A percentile compares a stretch with the other conserved stretches of the same genome.
Conservation (phyloP, 37 sponge, comb jelly and placozoan species). For the Beroe forskalii region DNA sequence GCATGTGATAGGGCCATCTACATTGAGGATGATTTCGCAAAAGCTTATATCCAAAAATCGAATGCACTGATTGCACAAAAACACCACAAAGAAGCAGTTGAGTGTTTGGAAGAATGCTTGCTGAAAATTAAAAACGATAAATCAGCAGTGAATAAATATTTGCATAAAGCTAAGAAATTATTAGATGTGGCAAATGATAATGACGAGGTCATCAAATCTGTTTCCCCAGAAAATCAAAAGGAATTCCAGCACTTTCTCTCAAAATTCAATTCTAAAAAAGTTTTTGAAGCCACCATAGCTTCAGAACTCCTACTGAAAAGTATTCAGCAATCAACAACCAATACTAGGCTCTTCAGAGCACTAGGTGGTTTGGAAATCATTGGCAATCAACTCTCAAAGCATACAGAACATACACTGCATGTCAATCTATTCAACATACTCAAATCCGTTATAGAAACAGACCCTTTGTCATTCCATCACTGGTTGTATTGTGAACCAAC, state of each 20-base stretch:
- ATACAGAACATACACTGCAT: not conserved
- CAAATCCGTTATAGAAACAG: not conserved
- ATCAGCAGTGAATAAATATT: not conserved
- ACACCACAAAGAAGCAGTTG: not conserved
- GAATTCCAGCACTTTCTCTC: slow-evolving; percentile 53
- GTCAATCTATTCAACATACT: slow-evolving; percentile 4
- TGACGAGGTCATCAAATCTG: not conserved
- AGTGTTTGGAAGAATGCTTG: not conserved
- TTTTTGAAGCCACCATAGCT: slow-evolving; percentile 44
- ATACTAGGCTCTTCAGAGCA: not conserved
- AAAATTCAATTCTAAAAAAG: slow-evolving; percentile 22
- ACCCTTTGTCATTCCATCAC: slow-evolving; percentile 11
- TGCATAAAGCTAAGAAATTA: slow-evolving; percentile 5
- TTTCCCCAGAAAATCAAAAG: slow-evolving; percentile 6
- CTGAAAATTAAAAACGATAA: not conserved
- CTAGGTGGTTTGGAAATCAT: slow-evolving; percentile 26
- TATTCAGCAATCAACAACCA: not conserved
- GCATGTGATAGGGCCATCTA: slow-evolving; percentile 48
- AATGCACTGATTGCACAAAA: slow-evolving; percentile 38
- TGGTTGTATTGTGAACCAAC: slow-evolving; percentile 52
- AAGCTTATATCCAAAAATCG: slow-evolving; percentile 51
- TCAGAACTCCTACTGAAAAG: slow-evolving; percentile 39
- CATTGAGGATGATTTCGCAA: slow-evolving; percentile 54
- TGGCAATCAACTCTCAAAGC: not conserved
- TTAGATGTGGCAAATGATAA: not conserved